phyloP scores from a whole-genome alignment of 2,797 vertebrate genomes.

The Tenualosa ilisha region DNA sequence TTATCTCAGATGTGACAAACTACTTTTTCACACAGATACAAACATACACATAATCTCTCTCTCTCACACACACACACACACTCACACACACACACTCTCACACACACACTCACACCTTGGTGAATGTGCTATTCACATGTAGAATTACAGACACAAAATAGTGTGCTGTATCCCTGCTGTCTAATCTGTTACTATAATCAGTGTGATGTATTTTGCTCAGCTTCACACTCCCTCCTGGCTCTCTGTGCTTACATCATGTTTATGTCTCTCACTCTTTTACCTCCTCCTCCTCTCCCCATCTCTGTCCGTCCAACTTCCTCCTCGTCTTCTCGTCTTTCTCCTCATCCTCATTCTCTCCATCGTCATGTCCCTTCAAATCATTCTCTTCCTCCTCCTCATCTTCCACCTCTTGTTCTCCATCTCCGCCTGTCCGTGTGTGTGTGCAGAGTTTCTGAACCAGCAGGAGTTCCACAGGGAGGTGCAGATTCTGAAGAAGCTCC shows the following conservation, averaged over 20 bases:
- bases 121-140: neutral
- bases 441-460: slow-evolving; percentile 65
- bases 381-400: neutral
- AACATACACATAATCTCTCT: too few species aligned
- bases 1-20: neutral
- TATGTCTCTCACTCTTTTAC: neutral
- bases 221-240: neutral
- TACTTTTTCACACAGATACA: neutral
- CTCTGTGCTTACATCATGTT: neutral
- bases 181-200: neutral
- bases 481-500: slow-evolving; percentile 77
- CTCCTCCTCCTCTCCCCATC: neutral
- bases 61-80: neutral
- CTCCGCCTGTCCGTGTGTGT: slow-evolving; percentile 35
- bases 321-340: neutral
- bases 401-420: slow-evolving; percentile 27
- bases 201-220: neutral
- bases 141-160: neutral
- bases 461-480: slow-evolving; percentile 74
- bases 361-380: neutral
- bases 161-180: neutral
- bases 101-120: neutral
- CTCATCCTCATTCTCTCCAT: neutral
- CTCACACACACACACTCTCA: neutral
- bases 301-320: neutral